phyloP scores from a whole-genome alignment of 1,140 invertebrate species.

The Drosophila simulans region DNA sequence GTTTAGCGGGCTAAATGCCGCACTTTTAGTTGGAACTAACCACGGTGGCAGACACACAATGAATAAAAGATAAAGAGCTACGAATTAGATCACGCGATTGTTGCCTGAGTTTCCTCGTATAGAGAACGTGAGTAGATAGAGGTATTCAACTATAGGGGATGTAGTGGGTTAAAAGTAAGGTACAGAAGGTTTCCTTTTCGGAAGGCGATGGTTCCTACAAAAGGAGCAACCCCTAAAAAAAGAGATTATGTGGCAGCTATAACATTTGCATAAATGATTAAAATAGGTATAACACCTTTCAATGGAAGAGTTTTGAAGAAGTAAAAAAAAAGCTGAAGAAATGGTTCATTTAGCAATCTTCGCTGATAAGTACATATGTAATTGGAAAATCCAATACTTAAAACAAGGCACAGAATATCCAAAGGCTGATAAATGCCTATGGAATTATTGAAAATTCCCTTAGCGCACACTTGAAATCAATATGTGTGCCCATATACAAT shows the following conservation, averaged over 20 bases:
- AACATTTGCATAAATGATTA: slow-evolving; percentile 22
- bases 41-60: slow-evolving; percentile 24
- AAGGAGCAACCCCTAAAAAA: slow-evolving; percentile 11
- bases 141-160: slow-evolving; percentile 23
- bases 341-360: neutral
- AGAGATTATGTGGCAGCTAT: neutral
- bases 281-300: neutral
- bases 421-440: neutral
- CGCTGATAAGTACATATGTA: neutral
- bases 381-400: neutral
- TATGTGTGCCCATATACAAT: slow-evolving; percentile 22
- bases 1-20: slow-evolving; percentile 47
- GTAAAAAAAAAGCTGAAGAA: too few relatives aligned
- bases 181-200: slow-evolving; percentile 8
- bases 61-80: slow-evolving; percentile 44
- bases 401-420: neutral
- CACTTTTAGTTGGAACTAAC: slow-evolving; percentile 39
- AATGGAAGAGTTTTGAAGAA: neutral
- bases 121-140: slow-evolving; percentile 13
- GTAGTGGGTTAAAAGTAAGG: neutral
- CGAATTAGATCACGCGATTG: slow-evolving; percentile 47
- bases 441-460: slow-evolving; percentile 7
- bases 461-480: slow-evolving; percentile 30
- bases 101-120: slow-evolving; percentile 12
- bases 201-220: slow-evolving; percentile 23